Evolutionary conservation across 2,797 vertebrate genomes (phyloP), one percentile per base, ranked within the genome.

Genomic region (Mastacembelus armatus): DNA sequence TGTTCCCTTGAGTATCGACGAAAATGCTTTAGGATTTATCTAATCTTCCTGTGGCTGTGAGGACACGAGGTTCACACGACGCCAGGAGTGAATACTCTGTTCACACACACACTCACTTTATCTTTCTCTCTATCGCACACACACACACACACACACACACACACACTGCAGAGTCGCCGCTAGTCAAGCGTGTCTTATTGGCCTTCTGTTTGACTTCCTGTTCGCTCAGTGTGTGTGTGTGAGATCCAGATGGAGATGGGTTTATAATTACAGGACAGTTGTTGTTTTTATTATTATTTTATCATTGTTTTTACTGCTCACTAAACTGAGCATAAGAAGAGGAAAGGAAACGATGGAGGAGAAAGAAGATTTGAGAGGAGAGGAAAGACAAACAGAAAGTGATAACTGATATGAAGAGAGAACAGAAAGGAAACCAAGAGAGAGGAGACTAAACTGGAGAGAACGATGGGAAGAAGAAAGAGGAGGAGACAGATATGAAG

Each of bases 151-250:
- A 49, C 68, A 51, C 52, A 48, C 47, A 38, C 49, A 52, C 49
- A 57, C 32, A 56, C 47, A 29, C 60, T 50, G 65, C 69, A 64
- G 47, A 77, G 72, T 81, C 60, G 76, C 78, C 76, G 83, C 83
- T 83, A 89, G 85, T 87, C 84, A 67, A 88, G 84, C 88, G 77
- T 85, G 70, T 85, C 84, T 89, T 88, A 88, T 86, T 90, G 84
- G 90, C 87, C 85, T 89, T 87, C 84, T 90, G 86, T 89, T 88
- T 88, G 85, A 90, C 85, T 91, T 89, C 85, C 88, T 81, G 56
- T 81, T 81, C 58, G 74, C 72, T 69, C 67, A 50, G 66, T 70
- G 66, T 61, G 81, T 51, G 66, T 51, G 56, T 33, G 70, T 64
- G 54, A 36, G 75, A 84, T 83, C 86, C 86, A 91, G 90, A 88